phyloP scores from a whole-genome alignment of 2,888 invertebrate genomes.

The Lacanobia oleracea region DNA sequence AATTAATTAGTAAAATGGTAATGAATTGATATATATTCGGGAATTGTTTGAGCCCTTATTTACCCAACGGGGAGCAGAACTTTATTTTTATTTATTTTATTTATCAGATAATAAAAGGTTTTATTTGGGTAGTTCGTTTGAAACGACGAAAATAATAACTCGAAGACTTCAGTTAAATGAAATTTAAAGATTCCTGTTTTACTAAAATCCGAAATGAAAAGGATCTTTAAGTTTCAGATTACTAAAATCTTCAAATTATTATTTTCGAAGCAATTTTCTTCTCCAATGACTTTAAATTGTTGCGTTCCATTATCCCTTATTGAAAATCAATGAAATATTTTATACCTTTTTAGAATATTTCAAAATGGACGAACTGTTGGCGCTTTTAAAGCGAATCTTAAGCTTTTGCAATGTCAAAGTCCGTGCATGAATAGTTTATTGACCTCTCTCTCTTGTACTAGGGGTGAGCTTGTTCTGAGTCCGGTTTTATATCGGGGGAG shows the following conservation, averaged over 20 bases:
- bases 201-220: too few species aligned
- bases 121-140: too few species aligned
- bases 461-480: conserved; percentile 15
- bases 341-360: conserved; percentile 13
- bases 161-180: not conserved
- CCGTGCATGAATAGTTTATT: conserved; percentile 54
- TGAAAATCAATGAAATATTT: not conserved
- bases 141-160: not conserved
- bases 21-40: not conserved
- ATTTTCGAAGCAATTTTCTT: conserved; percentile 3
- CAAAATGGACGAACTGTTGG: not conserved
- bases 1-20: too few species aligned
- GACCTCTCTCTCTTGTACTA: conserved; percentile 28
- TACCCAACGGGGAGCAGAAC: not conserved
- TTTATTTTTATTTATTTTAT: not conserved
- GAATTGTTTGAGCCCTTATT: not conserved
- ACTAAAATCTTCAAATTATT: not conserved
- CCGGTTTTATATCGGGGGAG: conserved; percentile 13
- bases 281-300: not conserved
- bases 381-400: not conserved
- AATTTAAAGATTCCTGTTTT: not conserved
- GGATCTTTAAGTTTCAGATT: too few species aligned
- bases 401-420: conserved; percentile 50
- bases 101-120: too few species aligned
- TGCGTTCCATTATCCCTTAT: not conserved